Percentiles rank a stretch among this genome's conserved stretches.
These are phyloP conservation scores for Choloepus hoffmanni DNA, from an alignment of 2,113 vertebrate genomes.

Conservation along the genomic window DNA sequence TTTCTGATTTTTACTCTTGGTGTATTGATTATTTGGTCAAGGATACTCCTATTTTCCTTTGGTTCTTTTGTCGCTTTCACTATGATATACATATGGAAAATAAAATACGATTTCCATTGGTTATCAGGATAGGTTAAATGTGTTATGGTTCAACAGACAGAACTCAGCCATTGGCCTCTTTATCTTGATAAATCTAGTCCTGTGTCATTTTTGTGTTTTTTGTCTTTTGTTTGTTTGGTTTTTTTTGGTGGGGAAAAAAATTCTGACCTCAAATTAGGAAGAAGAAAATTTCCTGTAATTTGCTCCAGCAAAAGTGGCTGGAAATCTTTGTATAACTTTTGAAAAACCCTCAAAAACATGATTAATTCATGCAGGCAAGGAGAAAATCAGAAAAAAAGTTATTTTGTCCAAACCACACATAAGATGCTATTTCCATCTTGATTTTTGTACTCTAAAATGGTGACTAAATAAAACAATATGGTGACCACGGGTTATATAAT, in stretches of 20 bases:
- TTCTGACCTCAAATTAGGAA: conserved; percentile 17
- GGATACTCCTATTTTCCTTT: not conserved
- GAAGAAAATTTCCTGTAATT: not conserved
- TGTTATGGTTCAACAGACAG: not conserved
- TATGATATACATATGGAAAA: not conserved
- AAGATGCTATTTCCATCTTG: not conserved
- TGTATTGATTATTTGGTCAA: not conserved
- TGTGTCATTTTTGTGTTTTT: not conserved
- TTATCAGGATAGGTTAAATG: not conserved
- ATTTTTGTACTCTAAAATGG: not conserved
- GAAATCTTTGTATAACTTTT: not conserved
- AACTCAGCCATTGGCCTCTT: not conserved
- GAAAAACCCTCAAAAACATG: not conserved
- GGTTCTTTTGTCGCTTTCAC: not conserved
- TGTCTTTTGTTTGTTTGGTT: not conserved
- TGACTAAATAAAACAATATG: not conserved
- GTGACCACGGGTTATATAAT: not conserved
- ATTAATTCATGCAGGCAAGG: not conserved
- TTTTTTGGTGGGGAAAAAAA: not conserved
- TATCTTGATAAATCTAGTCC: not conserved
- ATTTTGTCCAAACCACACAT: not conserved
- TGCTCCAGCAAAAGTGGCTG: not conserved
- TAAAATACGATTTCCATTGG: not conserved
- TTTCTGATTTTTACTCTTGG: not conserved
- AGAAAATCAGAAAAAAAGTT: not conserved